Evolutionary conservation across 1,140 invertebrate species (phyloP).

Genomic region (Drosophila arizonae): DNA sequence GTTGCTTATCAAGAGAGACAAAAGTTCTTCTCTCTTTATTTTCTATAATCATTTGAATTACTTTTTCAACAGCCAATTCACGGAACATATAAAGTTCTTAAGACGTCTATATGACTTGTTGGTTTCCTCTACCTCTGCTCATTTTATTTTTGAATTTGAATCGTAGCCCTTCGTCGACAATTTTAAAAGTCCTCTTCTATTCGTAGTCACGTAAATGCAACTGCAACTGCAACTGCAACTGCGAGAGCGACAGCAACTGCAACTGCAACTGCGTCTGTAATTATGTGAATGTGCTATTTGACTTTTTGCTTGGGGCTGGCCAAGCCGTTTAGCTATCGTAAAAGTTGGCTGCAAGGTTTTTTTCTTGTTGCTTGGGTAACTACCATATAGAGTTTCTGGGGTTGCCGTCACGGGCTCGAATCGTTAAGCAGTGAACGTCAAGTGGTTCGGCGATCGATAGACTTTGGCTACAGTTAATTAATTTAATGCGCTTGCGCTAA

Average conservation of each 20-base stretch:
- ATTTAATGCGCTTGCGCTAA: conserved; percentile 72
- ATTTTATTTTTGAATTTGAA: not conserved
- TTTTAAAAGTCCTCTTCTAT: conserved; percentile 7
- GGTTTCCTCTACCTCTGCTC: not conserved
- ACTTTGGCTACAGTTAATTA: conserved; percentile 74
- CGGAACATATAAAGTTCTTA: not conserved
- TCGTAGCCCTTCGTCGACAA: not conserved
- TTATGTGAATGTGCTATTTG: conserved; percentile 37
- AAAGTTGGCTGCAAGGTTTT: conserved; percentile 27
- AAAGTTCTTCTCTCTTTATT: too few relatives aligned
- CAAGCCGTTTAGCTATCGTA: conserved; percentile 42
- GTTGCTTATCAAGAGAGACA: not conserved
- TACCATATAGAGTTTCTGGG: conserved; percentile 5
- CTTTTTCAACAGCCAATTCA: not conserved
- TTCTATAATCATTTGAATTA: not conserved
- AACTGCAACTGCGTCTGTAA: conserved; percentile 37
- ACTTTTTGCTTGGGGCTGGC: conserved; percentile 11
- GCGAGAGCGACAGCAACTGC: conserved; percentile 35
- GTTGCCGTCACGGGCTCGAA: conserved; percentile 5
- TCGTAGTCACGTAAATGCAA: conserved; percentile 43
- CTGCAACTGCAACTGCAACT: conserved; percentile 37
- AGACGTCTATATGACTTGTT: not conserved
- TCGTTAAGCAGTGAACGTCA: conserved; percentile 41
- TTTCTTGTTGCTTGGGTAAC: not conserved
- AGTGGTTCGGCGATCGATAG: conserved; percentile 59